Conservation (phyloP, 2,113 vertebrate genomes). For the Parotia lawesii region DNA sequence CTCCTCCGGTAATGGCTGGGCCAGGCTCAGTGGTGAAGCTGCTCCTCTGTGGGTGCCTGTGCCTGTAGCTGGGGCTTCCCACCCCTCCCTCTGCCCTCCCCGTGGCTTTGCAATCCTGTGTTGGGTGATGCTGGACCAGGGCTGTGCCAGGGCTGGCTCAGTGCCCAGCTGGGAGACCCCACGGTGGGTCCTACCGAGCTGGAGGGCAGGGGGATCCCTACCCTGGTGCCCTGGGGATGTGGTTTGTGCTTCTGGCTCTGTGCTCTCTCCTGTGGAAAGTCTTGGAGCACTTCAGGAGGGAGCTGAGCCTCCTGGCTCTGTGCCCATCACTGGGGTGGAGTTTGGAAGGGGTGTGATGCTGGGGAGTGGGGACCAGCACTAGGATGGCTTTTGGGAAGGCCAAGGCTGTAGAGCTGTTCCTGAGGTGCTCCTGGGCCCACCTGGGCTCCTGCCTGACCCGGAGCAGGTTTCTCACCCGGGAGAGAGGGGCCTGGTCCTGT, state of each 20-base stretch:
- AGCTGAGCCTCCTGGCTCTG: background rate
- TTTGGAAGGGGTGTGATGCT: background rate
- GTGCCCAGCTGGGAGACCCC: background rate
- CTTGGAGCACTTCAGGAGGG: background rate
- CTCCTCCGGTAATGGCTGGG: background rate
- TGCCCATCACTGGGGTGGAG: fast-evolving
- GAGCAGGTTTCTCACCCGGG: background rate
- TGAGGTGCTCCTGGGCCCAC: background rate
- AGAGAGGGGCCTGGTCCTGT: background rate
- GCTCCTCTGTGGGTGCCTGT: background rate
- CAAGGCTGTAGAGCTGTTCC: background rate
- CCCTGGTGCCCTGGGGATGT: background rate
- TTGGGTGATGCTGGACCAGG: background rate
- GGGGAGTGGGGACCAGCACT: background rate
- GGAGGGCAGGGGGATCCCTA: background rate
- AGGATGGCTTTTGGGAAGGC: background rate
- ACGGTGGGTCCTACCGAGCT: fast-evolving
- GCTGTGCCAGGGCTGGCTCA: background rate
- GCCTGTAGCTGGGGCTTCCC: background rate
- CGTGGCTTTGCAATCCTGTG: background rate
- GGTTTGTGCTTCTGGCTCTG: background rate
- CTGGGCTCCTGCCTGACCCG: background rate
- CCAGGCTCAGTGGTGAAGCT: background rate
- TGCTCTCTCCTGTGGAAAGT: background rate
- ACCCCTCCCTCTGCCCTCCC: background rate